Conservation (phyloP, 2,797 vertebrate species). For the Mus caroli region DNA sequence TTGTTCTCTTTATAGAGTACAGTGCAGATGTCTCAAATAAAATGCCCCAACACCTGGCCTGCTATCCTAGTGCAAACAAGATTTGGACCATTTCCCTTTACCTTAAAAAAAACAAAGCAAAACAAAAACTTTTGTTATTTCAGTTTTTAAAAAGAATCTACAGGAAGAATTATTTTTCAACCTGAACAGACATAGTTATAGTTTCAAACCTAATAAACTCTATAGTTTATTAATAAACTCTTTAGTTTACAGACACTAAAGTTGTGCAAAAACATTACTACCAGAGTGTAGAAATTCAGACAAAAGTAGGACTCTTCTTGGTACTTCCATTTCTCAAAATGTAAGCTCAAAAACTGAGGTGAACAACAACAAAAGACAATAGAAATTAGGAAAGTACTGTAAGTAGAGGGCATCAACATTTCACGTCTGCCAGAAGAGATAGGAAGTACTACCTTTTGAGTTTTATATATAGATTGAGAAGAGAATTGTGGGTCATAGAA, state of each 20-base stretch:
- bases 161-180: constrained; percentile 66
- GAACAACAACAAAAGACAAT: constrained; percentile 24
- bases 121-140: neutral
- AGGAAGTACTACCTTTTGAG: neutral
- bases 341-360: constrained; percentile 58
- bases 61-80: constrained; percentile 30
- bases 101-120: neutral
- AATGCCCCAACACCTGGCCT: constrained; percentile 62
- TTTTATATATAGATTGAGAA: constrained; percentile 53
- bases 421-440: constrained; percentile 37
- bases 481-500: constrained; percentile 42
- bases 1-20: constrained; percentile 38
- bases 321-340: constrained; percentile 48
- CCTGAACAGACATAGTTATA: constrained; percentile 30
- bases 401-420: constrained; percentile 13
- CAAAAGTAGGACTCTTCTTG: constrained; percentile 25
- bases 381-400: constrained; percentile 36
- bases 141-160: neutral
- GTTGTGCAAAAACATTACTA: constrained; percentile 35
- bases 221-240: too few relatives aligned
- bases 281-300: constrained; percentile 22
- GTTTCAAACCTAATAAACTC: constrained; percentile 61
- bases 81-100: constrained; percentile 51
- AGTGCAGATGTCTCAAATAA: constrained; percentile 60
- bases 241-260: constrained; percentile 15